Conservation (phyloP, 1,140 invertebrate species). For the Ridgeia piscesae region DNA sequence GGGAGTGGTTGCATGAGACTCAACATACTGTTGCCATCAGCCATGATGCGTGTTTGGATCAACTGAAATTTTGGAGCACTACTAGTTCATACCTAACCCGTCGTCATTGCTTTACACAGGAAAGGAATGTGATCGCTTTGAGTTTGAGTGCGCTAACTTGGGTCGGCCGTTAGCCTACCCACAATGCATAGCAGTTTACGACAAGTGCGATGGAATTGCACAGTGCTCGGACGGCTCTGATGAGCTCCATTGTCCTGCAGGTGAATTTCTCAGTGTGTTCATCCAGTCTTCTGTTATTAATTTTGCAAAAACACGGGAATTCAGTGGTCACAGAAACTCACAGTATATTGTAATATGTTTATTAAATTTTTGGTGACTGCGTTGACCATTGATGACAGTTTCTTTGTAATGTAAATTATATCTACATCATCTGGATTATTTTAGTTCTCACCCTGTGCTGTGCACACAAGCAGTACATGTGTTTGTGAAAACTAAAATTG, state of each 20-base stretch:
- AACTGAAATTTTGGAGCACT: neutral
- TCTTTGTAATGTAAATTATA: neutral
- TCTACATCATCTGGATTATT: too few species aligned
- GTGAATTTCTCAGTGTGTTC: neutral
- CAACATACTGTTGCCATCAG: neutral
- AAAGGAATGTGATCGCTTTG: conserved; percentile 65
- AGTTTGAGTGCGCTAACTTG: conserved; percentile 45
- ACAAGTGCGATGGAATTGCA: conserved; percentile 91
- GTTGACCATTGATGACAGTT: neutral
- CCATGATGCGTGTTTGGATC: neutral
- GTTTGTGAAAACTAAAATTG: too few species aligned
- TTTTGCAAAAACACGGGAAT: conserved; percentile 12
- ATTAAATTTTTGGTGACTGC: neutral
- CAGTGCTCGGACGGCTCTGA: conserved; percentile 80
- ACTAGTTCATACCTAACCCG: neutral
- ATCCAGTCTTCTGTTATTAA: neutral
- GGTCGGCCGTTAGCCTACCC: conserved; percentile 36
- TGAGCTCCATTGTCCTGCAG: conserved; percentile 41
- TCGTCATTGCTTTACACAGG: conserved; percentile 22
- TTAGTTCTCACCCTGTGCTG: too few species aligned
- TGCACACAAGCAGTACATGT: too few species aligned
- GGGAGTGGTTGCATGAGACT: neutral
- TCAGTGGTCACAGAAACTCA: neutral
- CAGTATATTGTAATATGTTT: neutral
- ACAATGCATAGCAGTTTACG: conserved; percentile 94